Evolutionary conservation across 2,888 invertebrate species (phyloP), one percentile per base, ranked within the genome.

Genomic region (Mythimna vitellina): DNA sequence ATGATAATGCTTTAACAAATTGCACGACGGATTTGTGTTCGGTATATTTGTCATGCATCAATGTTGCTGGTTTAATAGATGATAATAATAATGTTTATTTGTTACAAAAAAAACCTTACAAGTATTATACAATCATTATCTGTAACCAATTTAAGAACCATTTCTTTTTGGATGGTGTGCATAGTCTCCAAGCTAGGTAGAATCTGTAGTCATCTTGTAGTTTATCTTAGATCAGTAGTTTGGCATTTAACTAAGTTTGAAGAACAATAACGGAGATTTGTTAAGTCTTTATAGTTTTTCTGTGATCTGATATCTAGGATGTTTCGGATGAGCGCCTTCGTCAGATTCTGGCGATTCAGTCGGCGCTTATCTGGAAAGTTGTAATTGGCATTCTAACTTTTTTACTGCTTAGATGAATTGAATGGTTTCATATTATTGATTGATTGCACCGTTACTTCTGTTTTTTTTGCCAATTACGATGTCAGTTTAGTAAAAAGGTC

Each of bases 301-400:
- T 56, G 49, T n/a, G 22, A 38, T 70, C 38, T 14, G 64, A 64
- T 73, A 63, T 65, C 63, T 73, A 73, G 65, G 68, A 73, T 81
- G 73, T 77, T 78, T 69, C 66, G 81, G 70, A 73, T 84, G 82
- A 82, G 42, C 58, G 81, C 73, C 69, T 60, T 63, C 46, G 51
- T 53, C 49, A 29, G 57, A 70, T 57, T 83, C 42, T 46, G 66
- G 22, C 22, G 20, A 53, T 32, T 63, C 22, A 22, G 51, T 70
- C 72, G 35, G 58, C 57, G 60, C 38, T 84, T 82, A 74, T 80
- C 70, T 70, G 35, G 51, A 66, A 62, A 66, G 46, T 82, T 49
- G 64, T 68, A 64, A 68, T 76, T 70, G 65, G n/a, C 32, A 7
- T 65, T 63, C 20, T 49, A 8, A 49, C 20, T 20, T 65, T 49